phyloP scores from a whole-genome alignment of 37 sponge, comb jelly and placozoan genomes.

The Theonella swinhoei region DNA sequence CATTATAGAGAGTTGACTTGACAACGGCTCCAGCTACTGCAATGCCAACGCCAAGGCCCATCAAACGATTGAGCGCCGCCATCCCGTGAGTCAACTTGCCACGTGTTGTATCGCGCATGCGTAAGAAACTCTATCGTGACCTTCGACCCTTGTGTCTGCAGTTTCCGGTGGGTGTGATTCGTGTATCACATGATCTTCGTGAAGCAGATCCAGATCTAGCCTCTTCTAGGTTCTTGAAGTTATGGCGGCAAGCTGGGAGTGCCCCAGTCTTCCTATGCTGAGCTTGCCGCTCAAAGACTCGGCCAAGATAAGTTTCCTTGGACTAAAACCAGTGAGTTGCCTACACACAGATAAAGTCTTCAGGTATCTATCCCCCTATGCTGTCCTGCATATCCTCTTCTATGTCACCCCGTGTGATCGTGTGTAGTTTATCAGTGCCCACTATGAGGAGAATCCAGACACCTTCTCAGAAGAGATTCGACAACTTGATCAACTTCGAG shows the following conservation, averaged over 20 bases:
- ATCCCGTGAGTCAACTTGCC: no score
- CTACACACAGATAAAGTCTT: no score
- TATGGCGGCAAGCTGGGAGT: constrained; percentile 78
- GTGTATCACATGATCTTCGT: no score
- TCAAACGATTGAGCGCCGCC: constrained; percentile 66
- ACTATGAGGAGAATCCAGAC: constrained; percentile 86
- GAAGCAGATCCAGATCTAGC: no score
- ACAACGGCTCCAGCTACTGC: constrained; percentile 83
- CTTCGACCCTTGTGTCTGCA: no score
- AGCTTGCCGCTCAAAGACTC: constrained; percentile 64
- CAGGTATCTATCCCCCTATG: background rate
- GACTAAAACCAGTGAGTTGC: constrained; percentile 69
- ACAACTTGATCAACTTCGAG: constrained; percentile 85
- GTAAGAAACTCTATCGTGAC: no score
- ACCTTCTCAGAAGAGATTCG: constrained; percentile 78
- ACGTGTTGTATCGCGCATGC: constrained; percentile 9
- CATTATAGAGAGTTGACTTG: constrained; percentile 86
- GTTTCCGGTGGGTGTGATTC: no score
- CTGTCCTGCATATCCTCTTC: background rate
- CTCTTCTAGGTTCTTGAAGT: no score
- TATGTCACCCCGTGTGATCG: no score
- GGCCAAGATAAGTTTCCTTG: constrained; percentile 45
- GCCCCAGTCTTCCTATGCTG: constrained; percentile 72
- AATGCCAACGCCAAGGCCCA: constrained; percentile 76
- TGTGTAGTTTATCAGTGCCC: constrained; percentile 84